Conservation (phyloP, 2,797 vertebrate species). For the Poecilia wingei region DNA sequence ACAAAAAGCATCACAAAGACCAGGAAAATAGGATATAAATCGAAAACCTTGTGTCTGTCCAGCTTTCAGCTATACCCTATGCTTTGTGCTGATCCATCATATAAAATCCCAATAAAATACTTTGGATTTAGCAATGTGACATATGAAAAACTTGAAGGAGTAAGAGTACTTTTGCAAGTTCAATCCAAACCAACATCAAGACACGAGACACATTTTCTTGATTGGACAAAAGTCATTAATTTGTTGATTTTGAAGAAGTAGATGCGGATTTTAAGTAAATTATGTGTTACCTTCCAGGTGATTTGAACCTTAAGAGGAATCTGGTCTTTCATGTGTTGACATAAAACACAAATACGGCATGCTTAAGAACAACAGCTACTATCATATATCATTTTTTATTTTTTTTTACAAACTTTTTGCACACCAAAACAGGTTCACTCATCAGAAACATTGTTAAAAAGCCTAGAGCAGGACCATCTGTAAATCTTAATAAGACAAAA, state of each 20-base stretch:
- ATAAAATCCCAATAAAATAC: neutral
- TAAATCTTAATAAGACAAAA: slow-evolving; percentile 8
- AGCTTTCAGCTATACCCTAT: neutral
- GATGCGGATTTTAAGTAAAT: too few relatives aligned
- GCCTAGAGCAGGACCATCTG: slow-evolving; percentile 35
- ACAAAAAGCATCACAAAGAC: neutral
- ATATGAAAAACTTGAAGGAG: neutral
- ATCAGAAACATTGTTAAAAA: slow-evolving; percentile 32
- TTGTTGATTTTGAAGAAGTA: neutral
- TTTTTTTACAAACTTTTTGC: slow-evolving; percentile 3
- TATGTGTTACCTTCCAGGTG: neutral
- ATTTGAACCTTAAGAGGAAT: neutral
- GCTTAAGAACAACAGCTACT: neutral
- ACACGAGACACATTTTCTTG: neutral
- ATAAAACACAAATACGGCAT: neutral
- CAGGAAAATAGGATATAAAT: neutral
- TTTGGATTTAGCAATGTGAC: neutral
- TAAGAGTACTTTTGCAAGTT: neutral
- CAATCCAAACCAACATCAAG: neutral
- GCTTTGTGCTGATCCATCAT: neutral
- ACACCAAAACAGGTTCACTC: neutral
- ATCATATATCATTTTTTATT: neutral
- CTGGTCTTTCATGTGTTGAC: neutral
- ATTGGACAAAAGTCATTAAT: neutral
- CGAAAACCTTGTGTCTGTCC: neutral